Evolutionary conservation across 2,113 vertebrate species (phyloP).

Genomic region (Fregata magnificens): DNA sequence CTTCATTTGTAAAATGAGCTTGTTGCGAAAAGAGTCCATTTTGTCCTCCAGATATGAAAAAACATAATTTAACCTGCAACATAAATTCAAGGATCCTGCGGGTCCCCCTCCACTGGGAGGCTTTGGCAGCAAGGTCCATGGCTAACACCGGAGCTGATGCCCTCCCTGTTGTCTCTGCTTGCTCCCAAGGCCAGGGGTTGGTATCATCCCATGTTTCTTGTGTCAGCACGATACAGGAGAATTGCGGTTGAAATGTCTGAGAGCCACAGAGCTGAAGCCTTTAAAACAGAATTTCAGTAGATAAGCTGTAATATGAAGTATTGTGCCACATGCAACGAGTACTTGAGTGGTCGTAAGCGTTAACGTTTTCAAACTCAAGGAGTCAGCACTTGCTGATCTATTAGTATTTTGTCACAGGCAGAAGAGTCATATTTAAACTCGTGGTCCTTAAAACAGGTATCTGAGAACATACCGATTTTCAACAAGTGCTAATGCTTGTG

Average conservation of each 20-base stretch:
- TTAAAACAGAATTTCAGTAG: neutral
- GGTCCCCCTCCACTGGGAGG: neutral
- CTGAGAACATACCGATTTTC: neutral
- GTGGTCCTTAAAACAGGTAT: neutral
- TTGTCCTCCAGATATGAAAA: neutral
- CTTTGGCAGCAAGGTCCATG: neutral
- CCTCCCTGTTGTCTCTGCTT: neutral
- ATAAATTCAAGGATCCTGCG: neutral
- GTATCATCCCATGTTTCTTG: neutral
- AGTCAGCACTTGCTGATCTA: neutral
- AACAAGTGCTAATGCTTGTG: neutral
- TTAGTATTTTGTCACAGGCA: neutral
- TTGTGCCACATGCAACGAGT: rapidly evolving
- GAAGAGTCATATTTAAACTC: neutral
- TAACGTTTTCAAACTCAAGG: neutral
- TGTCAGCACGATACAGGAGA: neutral
- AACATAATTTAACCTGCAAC: neutral
- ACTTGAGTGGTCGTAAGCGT: neutral
- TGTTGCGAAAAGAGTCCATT: neutral
- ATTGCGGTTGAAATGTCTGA: neutral
- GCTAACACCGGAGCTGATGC: neutral
- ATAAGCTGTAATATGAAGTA: neutral
- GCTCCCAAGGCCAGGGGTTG: neutral
- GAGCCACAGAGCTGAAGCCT: neutral
- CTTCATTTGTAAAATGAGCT: neutral